phyloP scores from a whole-genome alignment of 2,797 vertebrate species.

The Phoebastria nigripes region DNA sequence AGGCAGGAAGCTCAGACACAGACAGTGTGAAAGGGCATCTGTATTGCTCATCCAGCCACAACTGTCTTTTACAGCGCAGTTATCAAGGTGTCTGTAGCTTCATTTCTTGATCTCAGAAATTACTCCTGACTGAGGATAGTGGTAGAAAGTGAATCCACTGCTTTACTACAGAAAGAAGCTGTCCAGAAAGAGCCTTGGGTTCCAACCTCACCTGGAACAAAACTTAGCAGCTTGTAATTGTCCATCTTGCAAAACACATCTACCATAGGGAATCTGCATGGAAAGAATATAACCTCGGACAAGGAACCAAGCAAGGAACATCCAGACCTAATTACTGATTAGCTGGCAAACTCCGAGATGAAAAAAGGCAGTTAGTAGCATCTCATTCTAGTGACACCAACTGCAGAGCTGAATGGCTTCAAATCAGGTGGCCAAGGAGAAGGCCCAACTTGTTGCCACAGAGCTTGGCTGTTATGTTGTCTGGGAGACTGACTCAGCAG shows the following conservation, averaged over 20 bases:
- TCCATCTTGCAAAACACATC: not conserved
- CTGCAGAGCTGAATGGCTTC: not conserved
- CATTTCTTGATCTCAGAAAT: not conserved
- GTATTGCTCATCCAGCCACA: not conserved
- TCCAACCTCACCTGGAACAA: not conserved
- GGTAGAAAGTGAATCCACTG: not conserved
- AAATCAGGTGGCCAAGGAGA: not conserved
- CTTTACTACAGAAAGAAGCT: not conserved
- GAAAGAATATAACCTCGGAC: not conserved
- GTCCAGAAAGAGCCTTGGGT: not conserved
- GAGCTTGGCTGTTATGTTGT: not conserved
- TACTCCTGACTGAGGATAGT: not conserved
- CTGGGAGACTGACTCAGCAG: not conserved
- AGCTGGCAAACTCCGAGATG: not conserved
- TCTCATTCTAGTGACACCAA: not conserved
- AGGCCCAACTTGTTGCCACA: not conserved
- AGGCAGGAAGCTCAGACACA: not conserved
- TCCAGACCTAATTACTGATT: not conserved
- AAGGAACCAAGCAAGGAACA: not conserved
- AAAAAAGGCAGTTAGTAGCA: not conserved
- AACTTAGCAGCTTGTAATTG: not conserved
- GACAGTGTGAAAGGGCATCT: accelerated
- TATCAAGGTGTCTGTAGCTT: not conserved
- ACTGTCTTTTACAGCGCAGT: not conserved
- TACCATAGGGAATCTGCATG: not conserved